Base-by-base conservation (phyloP, 64 coral and sea anemone species). In the Porites lutea region DNA sequence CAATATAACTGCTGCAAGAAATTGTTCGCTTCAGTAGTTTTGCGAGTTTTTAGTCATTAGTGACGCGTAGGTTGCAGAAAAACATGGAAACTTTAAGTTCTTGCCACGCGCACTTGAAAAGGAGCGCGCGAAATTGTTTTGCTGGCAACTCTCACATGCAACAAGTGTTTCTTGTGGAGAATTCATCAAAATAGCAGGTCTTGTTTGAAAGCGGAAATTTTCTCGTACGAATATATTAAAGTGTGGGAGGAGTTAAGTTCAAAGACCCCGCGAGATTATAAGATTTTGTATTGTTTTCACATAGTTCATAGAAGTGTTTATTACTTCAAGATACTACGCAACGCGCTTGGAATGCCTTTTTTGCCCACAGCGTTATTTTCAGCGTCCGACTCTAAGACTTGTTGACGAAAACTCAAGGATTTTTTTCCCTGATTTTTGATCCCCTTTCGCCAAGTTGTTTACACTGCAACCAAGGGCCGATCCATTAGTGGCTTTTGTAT, bases 11-110 rank as follows among this genome's bases (percentile, higher is more conserved):
- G 61, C 81, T 67, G 51, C 18, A 19, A 84, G 62, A 84, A 84
- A 68, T 68, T 84, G 81, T 84, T 65, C 16, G 81, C 81, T 65
- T 84, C 81, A 84, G 81, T 51, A 84, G 81, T 69, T 84, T 68
- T 69, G 81, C 43, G 48, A 82, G 13, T 84, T 84, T 84, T 84
- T 84, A 19, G 81, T 69, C n/a, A 46, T 84, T 84, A 51, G 47
- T 13, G 63, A 84, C 81, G n/a, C 81, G 10, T 69, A 18, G 18
- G 19, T 16, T 13, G 18, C 16, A 51, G 44, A 61, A 66, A 3
- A 44, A 48, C 16, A 48, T 44, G 10, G 23, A 1, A 46, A 48
- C 13, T 18, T 16, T 5, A n/a, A 11, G 7, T 55, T 78, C 57
- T 66, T 11, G 7, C 44, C 15, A 0, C 13, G 4, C 55, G 19